A percentile compares a stretch with the other conserved stretches of the same genome.
Evolutionary conservation across 2,797 vertebrate genomes (phyloP).

Genomic region (Coracias cyanogaster): DNA sequence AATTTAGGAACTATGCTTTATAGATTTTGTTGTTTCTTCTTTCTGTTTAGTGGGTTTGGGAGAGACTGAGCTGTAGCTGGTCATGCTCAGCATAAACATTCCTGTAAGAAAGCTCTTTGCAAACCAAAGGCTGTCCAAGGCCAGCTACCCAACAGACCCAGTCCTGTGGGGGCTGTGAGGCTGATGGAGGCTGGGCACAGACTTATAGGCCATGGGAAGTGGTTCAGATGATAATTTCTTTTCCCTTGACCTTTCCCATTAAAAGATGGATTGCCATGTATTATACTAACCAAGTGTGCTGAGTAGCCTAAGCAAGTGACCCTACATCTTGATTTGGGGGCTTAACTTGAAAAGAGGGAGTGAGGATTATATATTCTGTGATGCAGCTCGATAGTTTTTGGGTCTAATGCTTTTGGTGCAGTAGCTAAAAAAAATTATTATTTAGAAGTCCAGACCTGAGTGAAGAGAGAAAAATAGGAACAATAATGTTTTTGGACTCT

Average conservation of each 20-base stretch:
- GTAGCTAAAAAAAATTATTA: not conserved
- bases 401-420: not conserved
- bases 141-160: not conserved
- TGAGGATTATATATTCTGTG: not conserved
- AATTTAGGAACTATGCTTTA: not conserved
- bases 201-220: not conserved
- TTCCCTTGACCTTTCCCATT: not conserved
- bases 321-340: not conserved
- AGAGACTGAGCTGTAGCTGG: not conserved
- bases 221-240: not conserved
- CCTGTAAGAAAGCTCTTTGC: not conserved
- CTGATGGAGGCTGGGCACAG: not conserved
- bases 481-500: not conserved
- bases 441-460: not conserved
- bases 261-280: not conserved
- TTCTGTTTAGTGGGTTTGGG: not conserved
- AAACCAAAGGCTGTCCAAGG: not conserved
- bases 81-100: not conserved
- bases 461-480: not conserved
- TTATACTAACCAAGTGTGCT: not conserved
- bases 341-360: not conserved
- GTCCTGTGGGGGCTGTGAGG: not conserved
- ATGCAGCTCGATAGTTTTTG: not conserved
- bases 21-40: not conserved
- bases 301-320: not conserved